Base-by-base conservation (phyloP, 2,113 vertebrate genomes). In the Puffinus mauretanicus region DNA sequence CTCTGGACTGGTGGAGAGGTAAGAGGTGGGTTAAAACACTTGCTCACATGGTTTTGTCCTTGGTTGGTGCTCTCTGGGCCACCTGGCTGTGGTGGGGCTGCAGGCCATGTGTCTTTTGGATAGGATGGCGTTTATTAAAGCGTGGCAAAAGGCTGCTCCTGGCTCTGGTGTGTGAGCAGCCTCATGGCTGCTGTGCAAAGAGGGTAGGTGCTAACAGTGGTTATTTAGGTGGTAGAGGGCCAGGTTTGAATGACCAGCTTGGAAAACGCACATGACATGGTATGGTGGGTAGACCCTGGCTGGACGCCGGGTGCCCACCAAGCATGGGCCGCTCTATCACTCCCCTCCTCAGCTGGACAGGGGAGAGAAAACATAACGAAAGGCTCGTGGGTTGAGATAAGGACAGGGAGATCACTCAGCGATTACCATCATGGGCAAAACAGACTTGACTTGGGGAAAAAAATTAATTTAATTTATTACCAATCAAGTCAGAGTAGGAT, bases 1-100 rank as follows among this genome's bases (percentile, higher is more conserved):
- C 62, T 81, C 57, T 67, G 78, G 62, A 91, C 94, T 62, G 25
- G 60, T 86, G 44, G 61, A 95, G 78, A 95, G 95, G 95, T 97
- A 97, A 97, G 97, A 85, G 52, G 15, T 66, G 62, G 36, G 21
- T 75, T 79, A 29, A 91, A 91, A 58, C 3, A 4, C 24, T 58
- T 69, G 34, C 27, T 86, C 7, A 32, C 29, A 6, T 1, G 1
- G 4, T 65, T 89, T 89, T 58, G 6, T 87, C 52, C 34, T 71
- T 5, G 3, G 3, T 7, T 71, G n/a, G 6, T 32, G 19, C 16
- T 12, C 36, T 57, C 22, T 51, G n/a, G 42, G 58, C n/a, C 29
- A 21, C 6, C 9, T 64, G 46, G 16, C 36, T 55, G 8, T 66
- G 57, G 36, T 87, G 16, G n/a, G 32, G 52, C 11, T 66, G 54